Percentiles rank a stretch among this genome's conserved stretches.
phyloP scores from a whole-genome alignment of 2,113 vertebrate species.

The Cnemophilus loriae region DNA sequence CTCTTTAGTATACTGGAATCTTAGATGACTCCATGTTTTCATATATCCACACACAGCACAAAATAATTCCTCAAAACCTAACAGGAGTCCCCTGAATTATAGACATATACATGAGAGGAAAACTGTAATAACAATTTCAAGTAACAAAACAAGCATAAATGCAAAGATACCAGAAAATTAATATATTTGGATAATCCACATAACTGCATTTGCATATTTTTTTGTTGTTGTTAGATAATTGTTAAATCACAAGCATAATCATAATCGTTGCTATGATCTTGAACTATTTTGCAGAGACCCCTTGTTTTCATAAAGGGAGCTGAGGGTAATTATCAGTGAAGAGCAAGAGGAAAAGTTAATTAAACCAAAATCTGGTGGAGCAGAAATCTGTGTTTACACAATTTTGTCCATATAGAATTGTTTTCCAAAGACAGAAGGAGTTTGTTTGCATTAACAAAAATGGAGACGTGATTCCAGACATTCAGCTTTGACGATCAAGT shows the following conservation, averaged over 20 bases:
- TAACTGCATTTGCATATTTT: neutral
- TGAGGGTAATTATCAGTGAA: constrained; percentile 23
- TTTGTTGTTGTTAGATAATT: neutral
- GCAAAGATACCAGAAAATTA: neutral
- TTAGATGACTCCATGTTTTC: neutral
- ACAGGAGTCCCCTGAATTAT: neutral
- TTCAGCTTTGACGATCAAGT: neutral
- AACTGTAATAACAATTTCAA: neutral
- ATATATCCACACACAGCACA: neutral
- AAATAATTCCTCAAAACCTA: neutral
- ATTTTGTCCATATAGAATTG: neutral
- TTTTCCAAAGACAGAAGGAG: constrained; percentile 15
- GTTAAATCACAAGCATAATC: neutral
- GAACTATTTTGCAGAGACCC: neutral
- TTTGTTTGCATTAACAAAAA: constrained; percentile 35
- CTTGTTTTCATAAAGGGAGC: neutral
- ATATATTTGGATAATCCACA: neutral
- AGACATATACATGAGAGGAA: neutral
- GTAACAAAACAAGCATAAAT: neutral
- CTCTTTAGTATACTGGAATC: neutral
- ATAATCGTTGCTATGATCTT: neutral
- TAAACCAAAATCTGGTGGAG: constrained; percentile 17
- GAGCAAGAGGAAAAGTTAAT: constrained; percentile 8
- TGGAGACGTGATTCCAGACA: neutral
- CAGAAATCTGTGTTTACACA: constrained; percentile 23